Evolutionary conservation across 2,113 vertebrate genomes (phyloP), one percentile per base, ranked within the genome.

Genomic region (Eleginops maclovinus): DNA sequence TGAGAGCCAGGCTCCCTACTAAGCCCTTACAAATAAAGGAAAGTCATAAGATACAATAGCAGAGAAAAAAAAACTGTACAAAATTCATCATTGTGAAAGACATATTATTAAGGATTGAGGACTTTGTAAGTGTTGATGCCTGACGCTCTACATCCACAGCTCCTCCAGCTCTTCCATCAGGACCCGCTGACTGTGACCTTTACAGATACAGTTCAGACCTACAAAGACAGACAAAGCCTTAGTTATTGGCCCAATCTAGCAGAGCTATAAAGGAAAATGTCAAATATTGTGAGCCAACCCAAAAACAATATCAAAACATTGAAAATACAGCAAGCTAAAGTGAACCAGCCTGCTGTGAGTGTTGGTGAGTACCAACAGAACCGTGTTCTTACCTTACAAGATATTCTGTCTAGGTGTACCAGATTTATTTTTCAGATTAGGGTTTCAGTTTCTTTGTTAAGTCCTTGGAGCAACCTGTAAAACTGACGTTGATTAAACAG

Each of bases 371-470:
- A 15, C 41, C 24, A 70, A 28, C 41, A 47, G 17, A 47, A 47
- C 11, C 4, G 14, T 63, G 15, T 59, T n/a, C 56, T n/a, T 4
- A 10, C 9, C 9, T 40, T 19, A 19, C 3, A 26, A 6, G 44
- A 5, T 16, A 47, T 36, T 7, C 31, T 36, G n/a, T 9, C 7
- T 36, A 7, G 1, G 9, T 49, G 61, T 28, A 26, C 17, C 31
- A 59, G 21, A 56, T 69, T 41, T 61, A 43, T 21, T 15, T 58
- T 24, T 26, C 9, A 61, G 49, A 69, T 71, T 64, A 49, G 49
- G 51, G 17, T 70, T 22, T 81, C 40, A 44, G 21, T 31, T 28
- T 58, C 7, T 36, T 36, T 36, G 31, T 36, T 36, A 36, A 36
- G 31, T 46, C 17, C 47, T 71, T 12, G 46, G 58, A 31, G 53